Percentiles rank a stretch among this genome's conserved stretches.
phyloP scores from a whole-genome alignment of 2,888 invertebrate genomes.

The Eurytoma californica region DNA sequence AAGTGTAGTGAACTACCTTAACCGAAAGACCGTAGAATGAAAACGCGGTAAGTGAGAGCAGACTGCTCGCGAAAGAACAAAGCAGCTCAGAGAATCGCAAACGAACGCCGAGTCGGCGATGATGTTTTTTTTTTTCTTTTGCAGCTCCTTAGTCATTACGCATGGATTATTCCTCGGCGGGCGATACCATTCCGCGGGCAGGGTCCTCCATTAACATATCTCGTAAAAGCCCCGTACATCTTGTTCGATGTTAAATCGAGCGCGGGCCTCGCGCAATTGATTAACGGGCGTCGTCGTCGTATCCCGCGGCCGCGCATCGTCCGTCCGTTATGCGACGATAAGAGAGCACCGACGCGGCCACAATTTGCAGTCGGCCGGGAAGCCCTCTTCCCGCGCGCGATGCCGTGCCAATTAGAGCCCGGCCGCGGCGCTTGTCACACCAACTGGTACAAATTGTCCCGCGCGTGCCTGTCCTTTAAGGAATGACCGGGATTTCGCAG shows the following conservation, averaged over 20 bases:
- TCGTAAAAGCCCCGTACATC: conserved; percentile 46
- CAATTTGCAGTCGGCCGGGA: conserved; percentile 31
- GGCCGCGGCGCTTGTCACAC: neutral
- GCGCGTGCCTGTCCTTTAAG: neutral
- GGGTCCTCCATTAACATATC: conserved; percentile 34
- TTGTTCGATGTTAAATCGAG: conserved; percentile 46
- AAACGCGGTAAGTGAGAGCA: too few species aligned
- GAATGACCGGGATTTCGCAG: neutral
- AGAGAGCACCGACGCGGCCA: conserved; percentile 24
- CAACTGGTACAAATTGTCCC: neutral
- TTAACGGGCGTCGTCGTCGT: conserved; percentile 29
- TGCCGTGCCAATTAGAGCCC: conserved; percentile 31
- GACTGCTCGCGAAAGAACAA: too few species aligned
- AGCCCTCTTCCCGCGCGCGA: neutral
- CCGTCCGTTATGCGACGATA: conserved; percentile 33
- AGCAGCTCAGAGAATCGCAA: too few species aligned
- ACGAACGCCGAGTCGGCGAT: too few species aligned
- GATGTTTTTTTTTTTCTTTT: too few species aligned
- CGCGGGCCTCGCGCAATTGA: conserved; percentile 25
- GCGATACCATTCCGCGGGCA: too few species aligned
- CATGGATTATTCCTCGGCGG: neutral
- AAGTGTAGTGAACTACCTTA: too few species aligned
- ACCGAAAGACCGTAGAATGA: too few species aligned
- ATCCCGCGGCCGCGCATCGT: conserved; percentile 6
- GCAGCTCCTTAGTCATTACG: neutral